Evolutionary conservation across 2,113 vertebrate species (phyloP).

Genomic region (Hypocryptadius cinnamomeus): DNA sequence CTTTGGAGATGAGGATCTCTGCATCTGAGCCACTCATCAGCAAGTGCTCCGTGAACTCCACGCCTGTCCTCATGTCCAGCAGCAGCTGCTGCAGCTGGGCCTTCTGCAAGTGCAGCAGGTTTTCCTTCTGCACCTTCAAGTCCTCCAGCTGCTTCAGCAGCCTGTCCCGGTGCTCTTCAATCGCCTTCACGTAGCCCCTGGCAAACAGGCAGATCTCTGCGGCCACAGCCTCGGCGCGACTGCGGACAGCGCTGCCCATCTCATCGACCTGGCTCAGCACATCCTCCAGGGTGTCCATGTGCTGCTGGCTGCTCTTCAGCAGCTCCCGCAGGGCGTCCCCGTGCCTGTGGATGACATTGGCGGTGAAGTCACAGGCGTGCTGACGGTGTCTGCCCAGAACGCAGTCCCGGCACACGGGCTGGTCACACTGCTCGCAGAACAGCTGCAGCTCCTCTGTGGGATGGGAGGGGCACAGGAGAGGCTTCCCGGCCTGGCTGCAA

Average conservation of each 20-base stretch:
- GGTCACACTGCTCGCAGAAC: slow-evolving; percentile 86
- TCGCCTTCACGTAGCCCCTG: slow-evolving; percentile 71
- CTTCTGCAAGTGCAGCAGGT: slow-evolving; percentile 80
- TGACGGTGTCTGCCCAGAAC: slow-evolving; percentile 75
- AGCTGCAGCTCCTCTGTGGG: slow-evolving; percentile 81
- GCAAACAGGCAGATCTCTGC: slow-evolving; percentile 75
- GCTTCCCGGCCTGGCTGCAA: slow-evolving; percentile 64
- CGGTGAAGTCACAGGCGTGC: slow-evolving; percentile 72
- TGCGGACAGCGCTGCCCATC: slow-evolving; percentile 57
- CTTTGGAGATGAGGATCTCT: slow-evolving; percentile 83
- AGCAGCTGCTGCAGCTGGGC: slow-evolving; percentile 85
- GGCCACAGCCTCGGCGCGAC: slow-evolving; percentile 55
- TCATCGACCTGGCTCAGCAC: slow-evolving; percentile 68
- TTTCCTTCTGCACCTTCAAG: slow-evolving; percentile 75
- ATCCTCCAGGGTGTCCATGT: slow-evolving; percentile 66
- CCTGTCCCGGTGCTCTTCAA: slow-evolving; percentile 78
- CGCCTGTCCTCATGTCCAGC: slow-evolving; percentile 72
- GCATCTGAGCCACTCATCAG: slow-evolving; percentile 77
- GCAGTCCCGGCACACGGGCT: slow-evolving; percentile 80
- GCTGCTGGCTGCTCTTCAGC: slow-evolving; percentile 72
- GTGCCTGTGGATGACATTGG: slow-evolving; percentile 71
- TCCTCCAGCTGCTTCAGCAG: slow-evolving; percentile 82
- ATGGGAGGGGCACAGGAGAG: slow-evolving; percentile 78
- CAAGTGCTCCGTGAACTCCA: slow-evolving; percentile 82
- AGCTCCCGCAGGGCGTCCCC: slow-evolving; percentile 76